A percentile compares a stretch with the other conserved stretches of the same genome.
Conservation (phyloP, 2,888 invertebrate genomes). For the Agrilus cyanescens region DNA sequence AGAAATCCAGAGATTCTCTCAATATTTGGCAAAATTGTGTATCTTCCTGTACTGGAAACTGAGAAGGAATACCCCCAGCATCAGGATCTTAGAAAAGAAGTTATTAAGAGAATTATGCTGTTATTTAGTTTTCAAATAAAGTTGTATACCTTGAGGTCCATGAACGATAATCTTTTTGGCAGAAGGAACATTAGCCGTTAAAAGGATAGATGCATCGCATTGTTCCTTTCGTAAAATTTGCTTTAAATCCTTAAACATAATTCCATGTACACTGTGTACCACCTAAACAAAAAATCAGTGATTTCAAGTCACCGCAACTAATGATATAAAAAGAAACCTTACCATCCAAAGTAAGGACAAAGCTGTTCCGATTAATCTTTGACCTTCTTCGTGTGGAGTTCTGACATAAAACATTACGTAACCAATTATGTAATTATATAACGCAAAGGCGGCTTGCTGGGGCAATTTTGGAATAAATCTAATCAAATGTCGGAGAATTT, state of each 20-base stretch:
- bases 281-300: slow-evolving; percentile 46
- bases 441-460: slow-evolving; percentile 93
- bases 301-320: background rate
- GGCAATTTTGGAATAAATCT: slow-evolving; percentile 87
- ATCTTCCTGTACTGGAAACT: slow-evolving; percentile 96
- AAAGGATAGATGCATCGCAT: slow-evolving; percentile 92
- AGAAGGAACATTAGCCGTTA: slow-evolving; percentile 98
- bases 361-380: slow-evolving; percentile 88
- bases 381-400: slow-evolving; percentile 90
- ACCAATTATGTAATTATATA: slow-evolving; percentile 98
- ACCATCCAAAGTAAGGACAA: slow-evolving; percentile 95
- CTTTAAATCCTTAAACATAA: slow-evolving; percentile 98
- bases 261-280: slow-evolving; percentile 95
- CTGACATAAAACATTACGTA: slow-evolving; percentile 99
- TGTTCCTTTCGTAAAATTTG: slow-evolving; percentile 98
- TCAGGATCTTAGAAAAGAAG: slow-evolving; percentile 50
- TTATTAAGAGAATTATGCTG: background rate
- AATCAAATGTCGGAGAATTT: slow-evolving; percentile 80
- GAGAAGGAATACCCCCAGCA: slow-evolving; percentile 91
- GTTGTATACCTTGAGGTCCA: slow-evolving; percentile 57
- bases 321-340: slow-evolving; percentile 18
- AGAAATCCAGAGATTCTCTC: slow-evolving; percentile 93
- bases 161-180: slow-evolving; percentile 98
- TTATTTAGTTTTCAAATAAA: slow-evolving; percentile 1
- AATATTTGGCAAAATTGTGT: slow-evolving; percentile 91